Percentiles rank a stretch among this genome's conserved stretches.
Conservation (phyloP, 2,113 vertebrate species). For the Delphinapterus leucas region DNA sequence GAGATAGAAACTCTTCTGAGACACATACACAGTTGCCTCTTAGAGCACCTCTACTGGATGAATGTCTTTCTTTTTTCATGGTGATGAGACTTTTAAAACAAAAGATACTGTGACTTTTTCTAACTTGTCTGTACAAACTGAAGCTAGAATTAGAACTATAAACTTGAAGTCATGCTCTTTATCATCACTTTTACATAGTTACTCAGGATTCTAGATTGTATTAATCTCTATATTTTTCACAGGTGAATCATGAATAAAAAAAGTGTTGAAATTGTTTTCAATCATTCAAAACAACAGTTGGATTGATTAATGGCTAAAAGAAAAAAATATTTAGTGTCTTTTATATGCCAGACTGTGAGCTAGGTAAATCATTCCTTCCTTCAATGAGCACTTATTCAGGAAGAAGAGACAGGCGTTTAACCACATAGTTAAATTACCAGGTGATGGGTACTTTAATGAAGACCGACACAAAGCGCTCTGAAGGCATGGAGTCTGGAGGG, state of each 20-base stretch:
- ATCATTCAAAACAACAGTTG: not conserved
- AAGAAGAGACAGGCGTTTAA: not conserved
- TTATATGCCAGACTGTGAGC: not conserved
- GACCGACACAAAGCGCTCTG: not conserved
- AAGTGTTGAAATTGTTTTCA: not conserved
- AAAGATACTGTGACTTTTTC: not conserved
- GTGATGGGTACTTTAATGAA: not conserved
- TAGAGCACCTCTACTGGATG: not conserved
- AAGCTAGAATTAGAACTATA: not conserved
- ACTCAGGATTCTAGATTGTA: not conserved
- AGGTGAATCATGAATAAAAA: not conserved
- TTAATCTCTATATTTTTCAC: not conserved
- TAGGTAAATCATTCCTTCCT: conserved; percentile 7
- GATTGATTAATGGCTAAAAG: not conserved
- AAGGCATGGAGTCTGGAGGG: not conserved
- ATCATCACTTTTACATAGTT: not conserved
- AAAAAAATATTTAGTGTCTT: not conserved
- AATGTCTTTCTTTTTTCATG: not conserved
- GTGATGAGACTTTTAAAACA: not conserved
- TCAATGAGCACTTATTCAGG: not conserved
- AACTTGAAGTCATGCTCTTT: not conserved
- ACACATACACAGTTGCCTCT: not conserved
- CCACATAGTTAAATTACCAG: not conserved
- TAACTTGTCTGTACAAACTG: not conserved
- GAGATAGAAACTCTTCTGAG: not conserved